Base-by-base conservation (phyloP, 2,888 invertebrate genomes). In the Lucinisca nassula region DNA sequence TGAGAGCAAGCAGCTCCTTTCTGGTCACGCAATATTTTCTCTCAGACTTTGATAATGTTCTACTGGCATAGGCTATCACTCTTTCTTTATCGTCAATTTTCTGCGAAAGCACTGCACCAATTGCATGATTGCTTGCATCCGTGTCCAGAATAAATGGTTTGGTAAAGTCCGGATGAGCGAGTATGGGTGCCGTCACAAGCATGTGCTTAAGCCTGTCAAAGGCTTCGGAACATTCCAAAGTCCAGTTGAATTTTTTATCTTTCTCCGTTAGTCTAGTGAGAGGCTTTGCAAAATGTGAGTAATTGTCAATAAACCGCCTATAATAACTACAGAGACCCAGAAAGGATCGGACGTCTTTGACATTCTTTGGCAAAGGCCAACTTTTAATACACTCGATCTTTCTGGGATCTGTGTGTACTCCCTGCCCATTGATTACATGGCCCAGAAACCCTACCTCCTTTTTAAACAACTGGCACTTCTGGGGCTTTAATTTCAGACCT, bases 101-200 rank as follows among this genome's bases (percentile, higher is more conserved):
- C 45, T 84, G 84, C 6, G 78, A 84, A 27, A 84, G 58, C 17
- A 73, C 79, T 8, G 78, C 89, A n/a, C 78, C 87, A n/a, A 85
- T 73, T 0, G 61, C 82, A 8, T 27, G 14, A 3, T n/a, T 45
- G 27, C 55, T 76, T 61, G 84, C 84, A 77, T 87, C n/a, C n/a
- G n/a, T n/a, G n/a, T n/a, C n/a, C n/a, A n/a, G n/a, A n/a, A n/a
- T n/a, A n/a, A n/a, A n/a, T n/a, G n/a, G n/a, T n/a, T n/a, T n/a
- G n/a, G n/a, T n/a, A n/a, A n/a, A n/a, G n/a, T n/a, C n/a, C n/a
- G n/a, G n/a, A n/a, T n/a, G n/a, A n/a, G n/a, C n/a, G n/a, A n/a
- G n/a, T n/a, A n/a, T n/a, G n/a, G n/a, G n/a, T n/a, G n/a, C n/a
- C n/a, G n/a, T n/a, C 85, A 38, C 37, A 0, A 81, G 32, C 12